phyloP scores from a whole-genome alignment of 92 coral and sea anemone species.

The Paragorgia papillata region DNA sequence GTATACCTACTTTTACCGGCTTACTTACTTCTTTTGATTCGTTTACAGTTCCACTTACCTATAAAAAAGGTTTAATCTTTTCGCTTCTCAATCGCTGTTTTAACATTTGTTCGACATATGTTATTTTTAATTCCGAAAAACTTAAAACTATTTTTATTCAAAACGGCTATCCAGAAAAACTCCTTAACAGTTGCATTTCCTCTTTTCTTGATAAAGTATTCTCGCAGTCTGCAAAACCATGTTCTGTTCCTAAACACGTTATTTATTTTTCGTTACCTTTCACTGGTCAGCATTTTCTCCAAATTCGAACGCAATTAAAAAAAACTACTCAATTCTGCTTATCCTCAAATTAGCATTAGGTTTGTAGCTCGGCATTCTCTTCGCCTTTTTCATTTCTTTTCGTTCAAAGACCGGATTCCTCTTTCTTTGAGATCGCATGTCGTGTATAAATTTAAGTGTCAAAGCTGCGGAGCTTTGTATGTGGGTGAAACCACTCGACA shows the following conservation, averaged over 20 bases:
- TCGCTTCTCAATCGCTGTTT: conserved; percentile 10
- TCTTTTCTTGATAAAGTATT: not conserved
- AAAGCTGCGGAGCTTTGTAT: conserved; percentile 8
- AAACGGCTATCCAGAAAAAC: not conserved
- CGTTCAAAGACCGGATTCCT: conserved; percentile 3
- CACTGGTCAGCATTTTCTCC: not conserved
- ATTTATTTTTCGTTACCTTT: not conserved
- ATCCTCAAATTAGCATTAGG: not conserved
- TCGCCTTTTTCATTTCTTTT: not conserved
- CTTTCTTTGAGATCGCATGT: not conserved
- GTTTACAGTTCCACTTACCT: not conserved
- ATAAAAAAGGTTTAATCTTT: not conserved
- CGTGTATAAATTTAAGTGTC: not conserved
- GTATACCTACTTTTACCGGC: not conserved
- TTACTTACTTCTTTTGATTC: not conserved
- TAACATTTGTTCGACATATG: not conserved
- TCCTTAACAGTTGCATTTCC: not conserved
- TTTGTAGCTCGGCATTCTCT: not conserved
- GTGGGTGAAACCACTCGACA: not conserved
- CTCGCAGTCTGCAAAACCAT: not conserved
- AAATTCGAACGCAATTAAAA: too few relatives aligned
- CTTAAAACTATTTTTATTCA: not conserved
- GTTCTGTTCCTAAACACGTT: not conserved
- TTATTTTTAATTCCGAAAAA: not conserved
- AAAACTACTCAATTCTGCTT: not conserved